A percentile compares a stretch with the other conserved stretches of the same genome.
Conservation (phyloP, 1,140 invertebrate genomes). For the Drosophila leontia region DNA sequence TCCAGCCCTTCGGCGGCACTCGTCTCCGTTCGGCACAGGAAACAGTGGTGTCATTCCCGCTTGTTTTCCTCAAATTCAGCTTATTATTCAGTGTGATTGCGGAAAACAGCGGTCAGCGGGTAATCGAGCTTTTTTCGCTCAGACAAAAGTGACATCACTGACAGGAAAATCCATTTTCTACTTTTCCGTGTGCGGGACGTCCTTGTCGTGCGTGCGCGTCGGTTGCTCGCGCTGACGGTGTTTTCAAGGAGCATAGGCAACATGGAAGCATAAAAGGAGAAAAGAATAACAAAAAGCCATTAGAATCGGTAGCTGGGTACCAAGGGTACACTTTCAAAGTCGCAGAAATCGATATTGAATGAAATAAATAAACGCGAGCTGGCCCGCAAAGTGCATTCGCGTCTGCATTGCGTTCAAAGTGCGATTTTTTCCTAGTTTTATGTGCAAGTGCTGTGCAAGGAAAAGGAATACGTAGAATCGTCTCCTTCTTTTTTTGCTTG, state of each 20-base stretch:
- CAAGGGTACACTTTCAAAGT: constrained; percentile 24
- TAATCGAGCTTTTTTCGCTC: too few relatives aligned
- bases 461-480: constrained; percentile 43
- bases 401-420: constrained; percentile 12
- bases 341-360: constrained; percentile 33
- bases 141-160: too few relatives aligned
- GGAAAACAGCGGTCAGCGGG: too few relatives aligned
- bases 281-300: constrained; percentile 26
- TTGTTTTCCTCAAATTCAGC: too few relatives aligned
- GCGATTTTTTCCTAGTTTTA: constrained; percentile 25
- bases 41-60: too few relatives aligned
- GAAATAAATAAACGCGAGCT: constrained; percentile 8
- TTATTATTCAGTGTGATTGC: too few relatives aligned
- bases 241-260: constrained; percentile 43
- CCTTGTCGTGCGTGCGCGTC: constrained; percentile 71
- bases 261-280: constrained; percentile 31
- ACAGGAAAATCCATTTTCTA: constrained; percentile 72
- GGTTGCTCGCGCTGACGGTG: constrained; percentile 59
- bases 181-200: constrained; percentile 72
- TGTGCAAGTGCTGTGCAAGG: constrained; percentile 40
- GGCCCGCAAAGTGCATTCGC: constrained; percentile 9
- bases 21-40: not conserved
- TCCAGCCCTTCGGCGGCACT: constrained; percentile 1
- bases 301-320: constrained; percentile 11
- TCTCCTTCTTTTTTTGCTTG: constrained; percentile 15